A percentile compares a stretch with the other conserved stretches of the same genome.
Evolutionary conservation across 92 coral and sea anemone species (phyloP).

Genomic region (Epizoanthus scotinus): DNA sequence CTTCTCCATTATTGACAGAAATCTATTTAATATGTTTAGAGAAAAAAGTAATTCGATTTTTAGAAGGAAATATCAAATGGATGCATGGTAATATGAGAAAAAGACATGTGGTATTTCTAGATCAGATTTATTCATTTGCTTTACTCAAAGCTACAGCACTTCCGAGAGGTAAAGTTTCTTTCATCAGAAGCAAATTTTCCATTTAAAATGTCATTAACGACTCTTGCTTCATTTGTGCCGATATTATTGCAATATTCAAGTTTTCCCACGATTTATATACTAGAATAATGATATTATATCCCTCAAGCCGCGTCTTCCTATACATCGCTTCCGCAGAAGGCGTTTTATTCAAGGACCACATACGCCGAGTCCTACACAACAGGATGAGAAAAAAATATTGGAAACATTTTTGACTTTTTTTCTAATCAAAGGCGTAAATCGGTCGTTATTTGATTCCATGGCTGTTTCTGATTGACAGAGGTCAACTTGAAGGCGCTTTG

Average conservation of each 20-base stretch:
- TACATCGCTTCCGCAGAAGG: slow-evolving; percentile 25
- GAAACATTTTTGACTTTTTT: slow-evolving; percentile 9
- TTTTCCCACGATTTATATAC: slow-evolving; percentile 34
- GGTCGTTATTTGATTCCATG: slow-evolving; percentile 1
- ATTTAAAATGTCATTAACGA: slow-evolving; percentile 44
- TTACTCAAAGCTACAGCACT: slow-evolving; percentile 28
- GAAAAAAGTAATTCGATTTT: slow-evolving; percentile 76
- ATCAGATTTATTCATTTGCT: slow-evolving; percentile 15
- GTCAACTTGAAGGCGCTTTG: slow-evolving; percentile 5
- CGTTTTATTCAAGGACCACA: slow-evolving; percentile 42
- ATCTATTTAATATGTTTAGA: slow-evolving; percentile 64
- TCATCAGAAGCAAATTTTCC: slow-evolving; percentile 38
- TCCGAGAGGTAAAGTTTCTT: slow-evolving; percentile 36
- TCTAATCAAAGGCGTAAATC: slow-evolving; percentile 21
- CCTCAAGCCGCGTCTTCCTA: slow-evolving; percentile 20
- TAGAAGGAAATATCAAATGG: slow-evolving; percentile 12
- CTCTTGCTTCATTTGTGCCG: slow-evolving; percentile 27
- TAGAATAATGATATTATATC: slow-evolving; percentile 15
- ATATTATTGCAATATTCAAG: slow-evolving; percentile 36
- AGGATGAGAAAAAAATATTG: slow-evolving; percentile 33
- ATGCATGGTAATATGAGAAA: slow-evolving; percentile 35
- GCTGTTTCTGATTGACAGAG: slow-evolving; percentile 15
- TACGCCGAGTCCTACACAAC: slow-evolving; percentile 22
- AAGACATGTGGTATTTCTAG: slow-evolving; percentile 21
- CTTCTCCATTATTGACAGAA: slow-evolving; percentile 54